Percentiles rank a stretch among this genome's conserved stretches.
Conservation (phyloP, 2,113 vertebrate species). For the Camelus dromedarius region DNA sequence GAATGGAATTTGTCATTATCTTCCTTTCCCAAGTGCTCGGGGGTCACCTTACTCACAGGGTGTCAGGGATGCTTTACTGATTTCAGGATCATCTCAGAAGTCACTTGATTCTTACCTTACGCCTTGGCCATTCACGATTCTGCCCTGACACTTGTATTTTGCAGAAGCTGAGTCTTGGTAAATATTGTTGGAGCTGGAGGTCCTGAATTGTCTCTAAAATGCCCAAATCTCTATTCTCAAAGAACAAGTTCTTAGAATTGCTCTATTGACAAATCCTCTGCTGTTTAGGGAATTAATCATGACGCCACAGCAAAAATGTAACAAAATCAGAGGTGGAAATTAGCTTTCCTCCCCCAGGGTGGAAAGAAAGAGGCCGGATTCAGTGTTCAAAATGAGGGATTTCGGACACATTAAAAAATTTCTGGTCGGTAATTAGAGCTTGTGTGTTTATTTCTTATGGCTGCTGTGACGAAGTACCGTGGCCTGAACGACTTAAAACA, state of each 20-base stretch:
- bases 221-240: not conserved
- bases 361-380: not conserved
- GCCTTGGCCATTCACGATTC: not conserved
- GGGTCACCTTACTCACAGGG: not conserved
- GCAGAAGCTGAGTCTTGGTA: not conserved
- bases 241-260: not conserved
- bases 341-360: slow-evolving; percentile 8
- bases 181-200: not conserved
- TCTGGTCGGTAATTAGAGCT: not conserved
- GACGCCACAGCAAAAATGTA: not conserved
- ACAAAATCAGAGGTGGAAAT: not conserved
- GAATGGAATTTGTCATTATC: not conserved
- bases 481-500: not conserved
- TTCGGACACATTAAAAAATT: not conserved
- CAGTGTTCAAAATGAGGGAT: not conserved
- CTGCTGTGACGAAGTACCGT: not conserved
- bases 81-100: not conserved
- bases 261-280: not conserved
- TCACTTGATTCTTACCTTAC: not conserved
- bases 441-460: not conserved
- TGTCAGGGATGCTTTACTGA: slow-evolving; percentile 24
- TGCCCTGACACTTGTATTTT: not conserved
- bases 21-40: not conserved
- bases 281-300: not conserved
- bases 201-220: not conserved